Evolutionary conservation across 2,113 vertebrate species (phyloP), one percentile per base, ranked within the genome.

Genomic region (Ariopsis seemanni): DNA sequence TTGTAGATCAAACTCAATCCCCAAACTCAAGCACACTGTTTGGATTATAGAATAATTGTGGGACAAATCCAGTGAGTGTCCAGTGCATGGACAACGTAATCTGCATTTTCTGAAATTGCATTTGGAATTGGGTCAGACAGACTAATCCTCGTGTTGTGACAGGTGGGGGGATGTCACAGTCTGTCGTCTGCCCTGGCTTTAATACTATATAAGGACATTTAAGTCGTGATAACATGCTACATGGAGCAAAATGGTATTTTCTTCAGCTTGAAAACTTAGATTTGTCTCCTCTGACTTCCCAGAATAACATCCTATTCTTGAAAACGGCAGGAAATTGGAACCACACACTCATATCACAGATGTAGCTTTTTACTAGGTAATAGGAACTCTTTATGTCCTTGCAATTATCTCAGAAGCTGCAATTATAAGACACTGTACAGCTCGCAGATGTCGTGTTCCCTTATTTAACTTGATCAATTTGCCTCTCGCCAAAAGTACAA

Each of bases 101-200:
- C 94, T 93, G 90, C 93, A 91, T 79, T 81, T 95, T 94, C 91
- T 92, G 85, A 92, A 94, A 93, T 93, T 94, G 91, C 88, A 91
- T 92, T 93, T 69, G 85, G 78, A 95, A 94, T 93, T 89, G 93
- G 94, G 94, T 95, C 95, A 95, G 12, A 67, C 55, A 60, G 58
- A 62, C 82, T 94, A 91, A 93, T 94, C 93, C 89, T 50, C 10
- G 52, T 30, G 5, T 4, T 11, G 48, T 30, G 25, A 34, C 27
- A 5, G 42, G 12, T 34, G 17, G 58, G 77, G 25, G 20, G 55
- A 30, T 50, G 18, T 57, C 15, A 4, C n/a, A 12, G 27, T 57
- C 75, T 69, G 67, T 34, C 48, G 3, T 69, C 58, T 78, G 74
- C 22, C 60, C 25, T 57, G 60, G 75, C n/a, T 79, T 79, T 88